Base-by-base conservation (phyloP, 2,888 invertebrate genomes). In the Aricia artaxerxes region DNA sequence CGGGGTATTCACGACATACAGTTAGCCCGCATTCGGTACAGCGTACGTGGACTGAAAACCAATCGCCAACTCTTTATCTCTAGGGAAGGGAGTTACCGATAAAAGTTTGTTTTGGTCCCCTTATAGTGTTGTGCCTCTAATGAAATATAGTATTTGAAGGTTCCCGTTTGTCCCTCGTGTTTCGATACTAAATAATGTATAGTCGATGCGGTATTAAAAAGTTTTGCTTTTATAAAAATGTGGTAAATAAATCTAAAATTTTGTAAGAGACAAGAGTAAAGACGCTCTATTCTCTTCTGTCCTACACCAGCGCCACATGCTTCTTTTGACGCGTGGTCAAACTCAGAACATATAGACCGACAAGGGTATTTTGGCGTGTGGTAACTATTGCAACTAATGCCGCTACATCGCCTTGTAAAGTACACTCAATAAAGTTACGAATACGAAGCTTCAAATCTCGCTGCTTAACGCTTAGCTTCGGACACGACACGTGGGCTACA, bases 51-150 rank as follows among this genome's bases (percentile, higher is more conserved):
- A 38, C 35, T 76, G 76, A 76, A 76, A 76, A 76, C 57, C 35
- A 76, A 76, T 76, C 35, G 57, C 57, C 35, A 76, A 76, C 76
- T 76, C 76, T 57, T 76, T 76, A 76, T 35, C 35, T 75, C 75
- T 76, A 76, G 76, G 76, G 76, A 76, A 6, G 76, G 4, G 31
- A 57, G 9, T 69, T 69, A 38, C 16, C 69, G 69, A 64, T 64
- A 64, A 31, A 69, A 69, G 35, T 38, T 69, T 69, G 69, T 69
- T 69, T 69, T 69, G 11, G 69, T 69, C 13, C 31, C 69, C 69
- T 69, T 4, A 35, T 31, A 69, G 35, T 69, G 69, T 4, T 69
- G 69, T 69, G 13, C 69, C 13, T 16, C 64, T 64, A 64, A 69
- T 13, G 35, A 13, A 69, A 69, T 69, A 69, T 35, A 64, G 11